Base-by-base conservation (phyloP, 2,888 invertebrate genomes). In the Leucozona laternaria region DNA sequence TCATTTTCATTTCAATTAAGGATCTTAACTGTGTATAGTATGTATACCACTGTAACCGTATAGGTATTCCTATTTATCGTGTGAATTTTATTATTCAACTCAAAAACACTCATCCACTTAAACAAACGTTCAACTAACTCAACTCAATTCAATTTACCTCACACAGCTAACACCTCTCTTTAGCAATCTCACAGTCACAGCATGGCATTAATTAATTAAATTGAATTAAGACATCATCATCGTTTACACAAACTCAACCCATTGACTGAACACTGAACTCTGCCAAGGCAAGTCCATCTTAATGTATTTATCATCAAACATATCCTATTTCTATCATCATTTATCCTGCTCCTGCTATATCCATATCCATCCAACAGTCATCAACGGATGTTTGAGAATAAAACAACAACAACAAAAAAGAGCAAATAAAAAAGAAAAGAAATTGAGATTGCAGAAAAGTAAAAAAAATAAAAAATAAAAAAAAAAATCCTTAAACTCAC, bases 401-500 rank as follows among this genome's bases (percentile, higher is more conserved):
- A 22, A 53, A 48, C n/a, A 17, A 53, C 13, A 45, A 37, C 34
- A 64, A 57, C 13, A 66, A 28, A 45, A 45, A 45, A 45, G 45
- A 45, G 17, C 45, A 45, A 45, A 45, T 10, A 45, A 17, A 17
- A 45, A 45, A 45, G 13, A 25, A 70, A 22, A 40, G 15, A 28
- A 70, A 55, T 48, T 10, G 22, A 55, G 31, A 55, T 31, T 57
- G 60, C 13, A 15, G 28, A 48, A 15, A 37, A 53, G 17, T 7
- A 17, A 22, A 22, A 50, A 22, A 13, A 48, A 48, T 4, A 48
- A 79, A 55, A 55, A 62, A 60, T 40, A 64, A 64, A 48, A 79
- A 55, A 55, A 62, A 60, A 48, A 64, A 64, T 82, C 78, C 73
- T 79, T 82, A 79, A 82, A 82, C 79, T 86, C 86, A 78, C 86